Evolutionary conservation across 2,888 invertebrate species (phyloP).

Genomic region (Drosophila antonietae): DNA sequence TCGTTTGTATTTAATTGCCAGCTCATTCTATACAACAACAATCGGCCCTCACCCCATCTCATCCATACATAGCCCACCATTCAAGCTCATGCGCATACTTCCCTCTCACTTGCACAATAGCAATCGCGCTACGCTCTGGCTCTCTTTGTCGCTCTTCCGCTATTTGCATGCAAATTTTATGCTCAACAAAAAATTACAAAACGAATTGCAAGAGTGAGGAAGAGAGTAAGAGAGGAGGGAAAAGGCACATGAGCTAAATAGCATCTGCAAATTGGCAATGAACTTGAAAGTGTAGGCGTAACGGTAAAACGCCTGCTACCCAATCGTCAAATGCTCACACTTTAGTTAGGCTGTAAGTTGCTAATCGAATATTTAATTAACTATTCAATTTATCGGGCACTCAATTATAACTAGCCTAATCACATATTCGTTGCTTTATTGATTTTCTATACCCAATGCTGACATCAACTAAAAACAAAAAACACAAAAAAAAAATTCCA

Average conservation of each 20-base stretch:
- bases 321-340: conserved; percentile 13
- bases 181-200: conserved; percentile 32
- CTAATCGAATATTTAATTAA: conserved; percentile 5
- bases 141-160: conserved; percentile 12
- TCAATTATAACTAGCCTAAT: conserved; percentile 1
- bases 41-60: neutral
- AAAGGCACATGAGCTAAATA: conserved; percentile 12
- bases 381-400: neutral
- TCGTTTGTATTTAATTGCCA: neutral
- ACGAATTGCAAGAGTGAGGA: neutral
- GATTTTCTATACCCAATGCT: conserved; percentile 37
- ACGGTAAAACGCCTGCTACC: conserved; percentile 9
- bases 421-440: conserved; percentile 19
- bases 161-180: conserved; percentile 24
- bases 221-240: neutral
- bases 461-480: conserved; percentile 30
- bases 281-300: conserved; percentile 56
- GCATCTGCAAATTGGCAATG: conserved; percentile 62
- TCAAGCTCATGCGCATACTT: conserved; percentile 31
- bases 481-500: conserved; percentile 5
- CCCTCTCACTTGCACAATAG: conserved; percentile 13
- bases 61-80: neutral
- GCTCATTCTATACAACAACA: neutral
- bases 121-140: neutral
- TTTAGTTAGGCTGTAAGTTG: neutral